Evolutionary conservation across 2,888 invertebrate species (phyloP), one percentile per base, ranked within the genome.

Genomic region (Phytoseiulus persimilis): DNA sequence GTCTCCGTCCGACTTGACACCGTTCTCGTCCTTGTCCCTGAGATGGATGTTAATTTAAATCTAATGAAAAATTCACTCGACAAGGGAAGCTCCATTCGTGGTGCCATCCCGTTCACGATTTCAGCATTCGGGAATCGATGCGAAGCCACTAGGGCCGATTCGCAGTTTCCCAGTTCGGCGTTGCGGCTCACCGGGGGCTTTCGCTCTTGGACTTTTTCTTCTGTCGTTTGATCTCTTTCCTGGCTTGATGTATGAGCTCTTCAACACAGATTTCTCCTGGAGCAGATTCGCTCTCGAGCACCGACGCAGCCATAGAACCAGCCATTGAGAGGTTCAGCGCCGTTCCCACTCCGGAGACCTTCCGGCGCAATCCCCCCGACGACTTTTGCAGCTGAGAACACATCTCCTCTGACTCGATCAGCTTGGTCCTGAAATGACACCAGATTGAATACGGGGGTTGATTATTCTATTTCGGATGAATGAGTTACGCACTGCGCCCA

Each of bases 371-470:
- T n/a, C 32, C 87, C 32, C 90, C 89, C 18, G 90, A 83, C 28
- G 83, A 14, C 31, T 32, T 92, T 89, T 95, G 94, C 45, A 96
- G 92, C 91, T 95, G 95, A 91, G 96, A 95, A 92, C 95, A 95
- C 92, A 95, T 95, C 90, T 95, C 95, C 92, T 96, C 97, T 0
- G 97, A 95, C 93, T 98, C 98, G 92, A 97, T 94, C 90, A 98
- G 93, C 92, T 97, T 96, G 0, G 97, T 96, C 91, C 93, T 93
- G 90, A 90, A 91, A 91, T 84, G 90, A 90, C 83, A 83, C 9
- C 39, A 9, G 9, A 39, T 39, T 83, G 90, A 46, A 89, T 89
- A 28, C 33, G 39, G 39, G 9, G 39, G 39, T 39, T 39, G 39
- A 39, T 39, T 9, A 39, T n/a, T n/a, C n/a, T n/a, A n/a, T n/a